Percentiles rank a stretch among this genome's conserved stretches.
phyloP scores from a whole-genome alignment of 1,140 invertebrate genomes.

The Euwallacea fornicatus region DNA sequence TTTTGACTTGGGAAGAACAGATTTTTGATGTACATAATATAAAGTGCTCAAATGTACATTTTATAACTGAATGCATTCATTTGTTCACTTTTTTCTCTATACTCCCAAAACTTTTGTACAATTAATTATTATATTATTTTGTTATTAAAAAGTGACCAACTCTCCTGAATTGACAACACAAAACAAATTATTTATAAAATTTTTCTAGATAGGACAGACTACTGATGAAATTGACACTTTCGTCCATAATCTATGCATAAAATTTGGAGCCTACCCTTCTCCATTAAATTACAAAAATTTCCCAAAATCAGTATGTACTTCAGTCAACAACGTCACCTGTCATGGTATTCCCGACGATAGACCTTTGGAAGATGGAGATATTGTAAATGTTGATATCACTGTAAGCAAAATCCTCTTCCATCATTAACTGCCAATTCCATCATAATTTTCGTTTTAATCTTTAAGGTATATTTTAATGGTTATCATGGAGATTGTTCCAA shows the following conservation, averaged over 20 bases:
- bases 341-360: conserved; percentile 93
- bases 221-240: conserved; percentile 85
- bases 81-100: too few relatives aligned
- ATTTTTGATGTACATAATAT: too few relatives aligned
- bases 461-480: conserved; percentile 79
- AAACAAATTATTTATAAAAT: neutral
- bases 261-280: conserved; percentile 84
- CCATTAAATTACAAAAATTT: conserved; percentile 83
- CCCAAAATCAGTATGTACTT: conserved; percentile 94
- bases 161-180: conserved; percentile 22
- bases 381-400: conserved; percentile 90
- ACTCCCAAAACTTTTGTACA: too few relatives aligned
- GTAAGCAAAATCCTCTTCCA: conserved; percentile 63
- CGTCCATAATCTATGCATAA: conserved; percentile 71
- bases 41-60: too few relatives aligned
- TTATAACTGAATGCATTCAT: too few relatives aligned
- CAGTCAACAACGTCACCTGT: conserved; percentile 91
- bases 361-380: conserved; percentile 80
- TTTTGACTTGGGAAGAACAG: too few relatives aligned
- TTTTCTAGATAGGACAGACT: conserved; percentile 74
- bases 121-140: too few relatives aligned
- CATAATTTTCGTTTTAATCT: conserved; percentile 29
- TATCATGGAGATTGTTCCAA: conserved; percentile 92
- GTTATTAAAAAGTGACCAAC: too few relatives aligned
- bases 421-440: conserved; percentile 1